These are phyloP conservation scores for Parasteatoda tepidariorum DNA, from an alignment of 1,140 invertebrate genomes.

Conservation along the genomic window DNA sequence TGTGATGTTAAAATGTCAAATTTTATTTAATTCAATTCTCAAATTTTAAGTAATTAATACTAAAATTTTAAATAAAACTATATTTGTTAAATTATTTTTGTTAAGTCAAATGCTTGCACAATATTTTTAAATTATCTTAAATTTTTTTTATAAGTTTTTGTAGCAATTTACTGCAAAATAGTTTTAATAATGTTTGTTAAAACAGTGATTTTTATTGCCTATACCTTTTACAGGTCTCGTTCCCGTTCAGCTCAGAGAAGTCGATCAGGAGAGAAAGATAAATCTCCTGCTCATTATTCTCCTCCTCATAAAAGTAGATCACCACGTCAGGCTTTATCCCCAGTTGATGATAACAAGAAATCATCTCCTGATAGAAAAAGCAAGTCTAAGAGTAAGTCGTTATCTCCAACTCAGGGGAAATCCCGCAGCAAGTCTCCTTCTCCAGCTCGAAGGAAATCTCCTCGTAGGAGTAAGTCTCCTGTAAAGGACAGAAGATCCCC, in stretches of 20 bases:
- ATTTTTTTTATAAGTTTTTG: too few species aligned
- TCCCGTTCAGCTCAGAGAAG: constrained; percentile 50
- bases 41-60: too few species aligned
- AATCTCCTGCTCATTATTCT: constrained; percentile 16
- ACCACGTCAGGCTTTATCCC: constrained; percentile 7
- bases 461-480: background rate
- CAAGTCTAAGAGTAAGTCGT: constrained; percentile 32
- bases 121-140: too few species aligned
- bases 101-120: too few species aligned
- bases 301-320: constrained; percentile 32
- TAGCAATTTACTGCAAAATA: too few species aligned
- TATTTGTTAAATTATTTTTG: too few species aligned
- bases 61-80: too few species aligned
- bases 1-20: too few species aligned
- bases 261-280: constrained; percentile 11
- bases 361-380: constrained; percentile 10
- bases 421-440: background rate
- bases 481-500: constrained; percentile 22
- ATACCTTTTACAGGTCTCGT: constrained; percentile 30
- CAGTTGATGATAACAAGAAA: constrained; percentile 8
- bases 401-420: constrained; percentile 21
- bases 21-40: too few species aligned
- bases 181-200: too few species aligned
- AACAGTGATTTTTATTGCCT: constrained; percentile 25
- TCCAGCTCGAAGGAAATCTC: constrained; percentile 29